phyloP scores from a whole-genome alignment of 1,140 invertebrate species.

The Leptoteleia sp. region DNA sequence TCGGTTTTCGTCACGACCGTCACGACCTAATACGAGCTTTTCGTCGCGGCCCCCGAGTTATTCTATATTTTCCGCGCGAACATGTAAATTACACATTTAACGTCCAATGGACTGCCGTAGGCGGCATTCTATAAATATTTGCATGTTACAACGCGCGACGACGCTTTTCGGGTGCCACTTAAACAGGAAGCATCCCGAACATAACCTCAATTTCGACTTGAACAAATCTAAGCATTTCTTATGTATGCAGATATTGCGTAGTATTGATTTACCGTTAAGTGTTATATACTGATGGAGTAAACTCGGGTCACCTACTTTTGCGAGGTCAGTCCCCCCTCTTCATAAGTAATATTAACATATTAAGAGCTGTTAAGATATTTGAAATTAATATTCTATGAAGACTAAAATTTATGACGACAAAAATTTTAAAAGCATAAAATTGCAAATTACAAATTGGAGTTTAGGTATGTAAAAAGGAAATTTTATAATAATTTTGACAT shows the following conservation, averaged over 20 bases:
- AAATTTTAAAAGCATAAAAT: too few species aligned
- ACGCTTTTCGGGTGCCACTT: slow-evolving; percentile 16
- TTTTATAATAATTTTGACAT: too few species aligned
- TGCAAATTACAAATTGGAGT: too few species aligned
- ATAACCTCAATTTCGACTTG: slow-evolving; percentile 26
- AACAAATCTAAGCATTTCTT: slow-evolving; percentile 14
- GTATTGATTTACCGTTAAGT: slow-evolving; percentile 41
- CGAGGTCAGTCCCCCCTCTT: slow-evolving; percentile 5
- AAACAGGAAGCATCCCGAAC: neutral
- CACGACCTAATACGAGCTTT: slow-evolving; percentile 24
- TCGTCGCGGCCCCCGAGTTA: slow-evolving; percentile 19
- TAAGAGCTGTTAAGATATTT: neutral
- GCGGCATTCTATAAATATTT: slow-evolving; percentile 49
- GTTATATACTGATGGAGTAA: slow-evolving; percentile 12
- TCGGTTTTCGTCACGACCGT: slow-evolving; percentile 3
- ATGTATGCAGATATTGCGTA: slow-evolving; percentile 12
- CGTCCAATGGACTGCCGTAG: slow-evolving; percentile 36
- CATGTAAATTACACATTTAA: slow-evolving; percentile 29
- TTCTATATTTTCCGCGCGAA: slow-evolving; percentile 53
- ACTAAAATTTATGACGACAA: too few species aligned
- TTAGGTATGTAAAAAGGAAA: too few species aligned
- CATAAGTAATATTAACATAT: slow-evolving; percentile 3
- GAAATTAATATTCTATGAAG: too few species aligned
- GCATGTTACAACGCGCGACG: slow-evolving; percentile 16
- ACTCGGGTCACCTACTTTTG: slow-evolving; percentile 26